phyloP scores from a whole-genome alignment of 2,113 vertebrate genomes.

The Camelus dromedarius region DNA sequence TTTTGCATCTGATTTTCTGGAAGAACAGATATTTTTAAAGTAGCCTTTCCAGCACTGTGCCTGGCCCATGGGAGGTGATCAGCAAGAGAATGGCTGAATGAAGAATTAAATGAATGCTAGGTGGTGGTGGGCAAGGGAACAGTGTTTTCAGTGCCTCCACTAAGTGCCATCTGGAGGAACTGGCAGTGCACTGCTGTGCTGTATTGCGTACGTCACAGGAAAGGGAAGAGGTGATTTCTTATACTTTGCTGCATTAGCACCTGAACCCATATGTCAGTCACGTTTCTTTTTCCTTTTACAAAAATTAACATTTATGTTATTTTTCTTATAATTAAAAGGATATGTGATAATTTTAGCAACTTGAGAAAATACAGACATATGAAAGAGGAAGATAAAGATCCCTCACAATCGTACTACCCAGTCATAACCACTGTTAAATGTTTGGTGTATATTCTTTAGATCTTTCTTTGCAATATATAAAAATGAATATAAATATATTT shows the following conservation, averaged over 20 bases:
- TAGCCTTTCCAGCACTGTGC: neutral
- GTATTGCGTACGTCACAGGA: neutral
- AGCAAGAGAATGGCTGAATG: neutral
- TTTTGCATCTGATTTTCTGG: constrained; percentile 3
- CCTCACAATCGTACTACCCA: neutral
- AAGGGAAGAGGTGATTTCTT: neutral
- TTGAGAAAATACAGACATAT: neutral
- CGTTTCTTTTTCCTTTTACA: neutral
- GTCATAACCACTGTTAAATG: neutral
- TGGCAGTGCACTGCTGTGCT: accelerated
- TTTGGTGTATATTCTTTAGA: constrained; percentile 39
- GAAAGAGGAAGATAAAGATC: constrained; percentile 15
- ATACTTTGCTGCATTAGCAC: neutral
- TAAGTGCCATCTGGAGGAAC: neutral
- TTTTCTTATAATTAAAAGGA: constrained; percentile 33
- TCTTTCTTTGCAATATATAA: neutral
- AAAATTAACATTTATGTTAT: neutral
- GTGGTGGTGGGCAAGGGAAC: neutral
- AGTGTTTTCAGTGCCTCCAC: neutral
- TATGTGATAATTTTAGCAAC: constrained; percentile 40
- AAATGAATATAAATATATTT: constrained; percentile 6
- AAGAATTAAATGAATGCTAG: neutral
- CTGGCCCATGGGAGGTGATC: neutral
- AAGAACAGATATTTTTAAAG: neutral
- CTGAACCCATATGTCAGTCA: neutral